phyloP scores from a whole-genome alignment of 1,140 invertebrate species.

The Drosophila rhopaloa region DNA sequence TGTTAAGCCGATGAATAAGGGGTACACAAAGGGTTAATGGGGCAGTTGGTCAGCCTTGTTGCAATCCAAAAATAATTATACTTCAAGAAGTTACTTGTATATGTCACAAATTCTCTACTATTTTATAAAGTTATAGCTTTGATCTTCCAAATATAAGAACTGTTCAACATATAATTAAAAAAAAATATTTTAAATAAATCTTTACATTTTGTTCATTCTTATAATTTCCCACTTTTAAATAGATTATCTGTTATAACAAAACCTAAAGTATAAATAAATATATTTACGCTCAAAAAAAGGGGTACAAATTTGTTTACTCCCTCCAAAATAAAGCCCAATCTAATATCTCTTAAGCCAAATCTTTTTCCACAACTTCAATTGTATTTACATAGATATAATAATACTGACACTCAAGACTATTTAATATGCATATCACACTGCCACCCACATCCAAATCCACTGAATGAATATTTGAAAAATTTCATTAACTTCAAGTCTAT shows the following conservation, averaged over 20 bases:
- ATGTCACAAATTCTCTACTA: too few species aligned
- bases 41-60: neutral
- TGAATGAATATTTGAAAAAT: conserved; percentile 36
- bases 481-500: conserved; percentile 46
- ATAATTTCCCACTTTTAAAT: too few species aligned
- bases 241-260: too few species aligned
- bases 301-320: neutral
- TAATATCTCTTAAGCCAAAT: neutral
- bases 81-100: too few species aligned
- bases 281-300: neutral
- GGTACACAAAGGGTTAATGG: conserved; percentile 23
- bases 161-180: too few species aligned
- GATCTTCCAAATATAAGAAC: too few species aligned
- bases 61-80: neutral
- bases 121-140: too few species aligned
- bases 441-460: conserved; percentile 10
- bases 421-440: conserved; percentile 30
- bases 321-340: neutral
- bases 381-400: conserved; percentile 30
- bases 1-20: conserved; percentile 16
- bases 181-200: too few species aligned
- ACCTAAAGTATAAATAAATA: neutral
- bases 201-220: too few species aligned
- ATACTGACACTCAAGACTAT: neutral
- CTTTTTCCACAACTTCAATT: neutral